phyloP scores from a whole-genome alignment of 2,113 vertebrate species.

The Marcusenius ussheri region DNA sequence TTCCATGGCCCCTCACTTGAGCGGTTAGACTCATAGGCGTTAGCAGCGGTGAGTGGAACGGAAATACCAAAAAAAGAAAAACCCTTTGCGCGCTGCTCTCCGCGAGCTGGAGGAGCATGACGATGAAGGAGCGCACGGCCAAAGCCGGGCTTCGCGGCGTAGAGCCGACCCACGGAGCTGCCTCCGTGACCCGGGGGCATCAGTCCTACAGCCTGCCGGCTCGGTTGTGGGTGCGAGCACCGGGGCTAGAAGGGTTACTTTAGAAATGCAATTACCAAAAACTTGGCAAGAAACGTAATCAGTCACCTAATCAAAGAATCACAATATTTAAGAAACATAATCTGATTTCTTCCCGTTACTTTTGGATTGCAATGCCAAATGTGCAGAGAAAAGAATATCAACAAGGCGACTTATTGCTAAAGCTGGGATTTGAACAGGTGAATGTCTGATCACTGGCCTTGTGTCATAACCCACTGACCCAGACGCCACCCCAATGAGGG shows the following conservation, averaged over 20 bases:
- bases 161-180: neutral
- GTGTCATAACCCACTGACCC: neutral
- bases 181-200: neutral
- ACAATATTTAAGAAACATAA: neutral
- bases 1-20: neutral
- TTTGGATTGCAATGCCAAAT: neutral
- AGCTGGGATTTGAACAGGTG: neutral
- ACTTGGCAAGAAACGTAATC: neutral
- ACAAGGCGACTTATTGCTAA: neutral
- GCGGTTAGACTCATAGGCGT: neutral
- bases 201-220: neutral
- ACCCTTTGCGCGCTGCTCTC: neutral
- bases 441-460: neutral
- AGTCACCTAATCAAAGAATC: neutral
- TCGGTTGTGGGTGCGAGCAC: neutral
- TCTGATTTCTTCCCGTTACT: neutral
- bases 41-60: neutral
- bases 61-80: neutral
- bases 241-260: neutral
- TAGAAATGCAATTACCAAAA: neutral
- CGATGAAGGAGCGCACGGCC: neutral
- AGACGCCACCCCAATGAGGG: neutral
- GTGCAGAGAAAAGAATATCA: neutral
- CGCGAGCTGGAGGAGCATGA: neutral
- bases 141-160: neutral